These are phyloP conservation scores for Sebastes steindachneri DNA, from an alignment of 2,797 vertebrate genomes.

Conservation along the genomic window DNA sequence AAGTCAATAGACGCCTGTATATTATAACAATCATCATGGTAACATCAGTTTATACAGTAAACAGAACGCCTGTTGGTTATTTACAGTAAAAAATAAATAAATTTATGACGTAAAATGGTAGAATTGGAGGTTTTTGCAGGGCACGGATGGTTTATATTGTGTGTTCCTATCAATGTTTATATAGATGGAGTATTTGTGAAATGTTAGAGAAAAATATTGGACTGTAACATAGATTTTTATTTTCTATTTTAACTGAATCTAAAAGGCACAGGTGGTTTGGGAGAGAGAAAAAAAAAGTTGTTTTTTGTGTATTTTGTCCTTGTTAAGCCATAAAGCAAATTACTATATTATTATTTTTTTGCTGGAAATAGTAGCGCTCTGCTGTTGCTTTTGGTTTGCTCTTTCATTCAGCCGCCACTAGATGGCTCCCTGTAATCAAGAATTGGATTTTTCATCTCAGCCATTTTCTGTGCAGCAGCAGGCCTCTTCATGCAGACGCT, in stretches of 20 bases:
- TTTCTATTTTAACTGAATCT: slow-evolving; percentile 64
- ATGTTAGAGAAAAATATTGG: slow-evolving; percentile 91
- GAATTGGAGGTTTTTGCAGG: slow-evolving; percentile 61
- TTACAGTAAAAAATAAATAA: neutral
- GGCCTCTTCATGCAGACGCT: slow-evolving; percentile 44
- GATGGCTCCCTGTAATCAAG: slow-evolving; percentile 66
- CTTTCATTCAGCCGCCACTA: slow-evolving; percentile 57
- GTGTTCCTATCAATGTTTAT: slow-evolving; percentile 86
- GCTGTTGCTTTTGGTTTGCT: slow-evolving; percentile 19
- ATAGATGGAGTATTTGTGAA: slow-evolving; percentile 89
- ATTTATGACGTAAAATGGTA: neutral
- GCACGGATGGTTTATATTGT: slow-evolving; percentile 62
- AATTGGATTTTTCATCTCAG: slow-evolving; percentile 42
- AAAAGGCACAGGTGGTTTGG: slow-evolving; percentile 46
- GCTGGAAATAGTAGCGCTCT: slow-evolving; percentile 30
- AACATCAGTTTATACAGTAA: neutral
- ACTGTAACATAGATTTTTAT: slow-evolving; percentile 76
- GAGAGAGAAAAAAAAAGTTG: slow-evolving; percentile 22
- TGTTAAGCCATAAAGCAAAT: slow-evolving; percentile 56
- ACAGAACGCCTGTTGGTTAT: neutral
- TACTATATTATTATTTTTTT: slow-evolving; percentile 5
- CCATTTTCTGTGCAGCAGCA: slow-evolving; percentile 62
- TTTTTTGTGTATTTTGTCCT: slow-evolving; percentile 52
- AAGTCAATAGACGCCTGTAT: neutral
- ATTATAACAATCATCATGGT: neutral